Evolutionary conservation across 2,113 vertebrate genomes (phyloP).

Genomic region (Bufo bufo): DNA sequence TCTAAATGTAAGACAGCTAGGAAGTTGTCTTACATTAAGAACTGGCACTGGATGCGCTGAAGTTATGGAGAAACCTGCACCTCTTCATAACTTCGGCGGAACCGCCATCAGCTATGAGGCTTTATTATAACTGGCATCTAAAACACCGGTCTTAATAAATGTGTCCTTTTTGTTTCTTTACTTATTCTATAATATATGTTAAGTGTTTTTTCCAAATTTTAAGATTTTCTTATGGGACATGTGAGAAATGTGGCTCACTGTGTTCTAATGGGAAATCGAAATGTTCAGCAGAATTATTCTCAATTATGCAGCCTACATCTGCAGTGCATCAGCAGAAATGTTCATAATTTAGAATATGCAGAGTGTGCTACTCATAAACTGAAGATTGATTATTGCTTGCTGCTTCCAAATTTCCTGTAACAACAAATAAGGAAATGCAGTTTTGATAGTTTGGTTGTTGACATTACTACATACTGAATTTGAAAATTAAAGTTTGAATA

Average conservation of each 20-base stretch:
- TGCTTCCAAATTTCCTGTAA: background rate
- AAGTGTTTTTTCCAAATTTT: background rate
- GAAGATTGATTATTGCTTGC: background rate
- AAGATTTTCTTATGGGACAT: background rate
- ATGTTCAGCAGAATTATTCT: constrained; percentile 3
- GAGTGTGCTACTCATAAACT: background rate
- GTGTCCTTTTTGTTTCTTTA: background rate
- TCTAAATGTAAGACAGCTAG: too few relatives aligned
- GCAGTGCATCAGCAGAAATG: constrained; percentile 9
- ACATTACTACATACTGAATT: background rate
- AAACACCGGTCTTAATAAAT: too few relatives aligned
- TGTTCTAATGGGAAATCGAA: background rate
- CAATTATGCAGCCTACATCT: background rate
- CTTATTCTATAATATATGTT: background rate
- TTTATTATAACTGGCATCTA: too few relatives aligned
- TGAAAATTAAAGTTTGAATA: background rate
- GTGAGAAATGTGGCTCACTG: background rate
- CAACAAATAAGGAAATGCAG: background rate
- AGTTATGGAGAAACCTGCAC: too few relatives aligned
- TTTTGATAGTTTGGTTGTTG: background rate
- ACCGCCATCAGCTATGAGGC: too few relatives aligned
- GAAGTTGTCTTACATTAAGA: too few relatives aligned
- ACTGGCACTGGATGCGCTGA: too few relatives aligned
- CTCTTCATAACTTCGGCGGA: too few relatives aligned
- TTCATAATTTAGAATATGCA: background rate